Percentiles rank a stretch among this genome's conserved stretches.
phyloP scores from a whole-genome alignment of 2,888 invertebrate genomes.

The Agonum fuliginosum region DNA sequence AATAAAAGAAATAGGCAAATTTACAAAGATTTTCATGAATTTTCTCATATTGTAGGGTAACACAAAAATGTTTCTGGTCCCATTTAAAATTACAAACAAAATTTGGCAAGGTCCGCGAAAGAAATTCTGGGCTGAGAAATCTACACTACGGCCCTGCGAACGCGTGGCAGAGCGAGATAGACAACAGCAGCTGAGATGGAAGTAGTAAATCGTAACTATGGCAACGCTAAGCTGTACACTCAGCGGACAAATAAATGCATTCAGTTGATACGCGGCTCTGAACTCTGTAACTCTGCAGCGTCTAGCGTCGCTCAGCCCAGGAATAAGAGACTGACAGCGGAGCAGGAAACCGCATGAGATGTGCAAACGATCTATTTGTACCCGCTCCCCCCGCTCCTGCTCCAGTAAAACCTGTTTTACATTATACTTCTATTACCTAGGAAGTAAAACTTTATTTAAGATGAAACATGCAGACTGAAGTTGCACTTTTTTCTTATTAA shows the following conservation, averaged over 20 bases:
- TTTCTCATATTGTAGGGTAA: too few relatives aligned
- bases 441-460: too few relatives aligned
- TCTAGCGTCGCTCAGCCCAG: background rate
- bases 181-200: constrained; percentile 62
- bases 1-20: too few relatives aligned
- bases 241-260: constrained; percentile 51
- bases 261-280: constrained; percentile 28
- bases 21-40: too few relatives aligned
- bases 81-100: background rate
- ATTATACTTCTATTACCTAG: too few relatives aligned
- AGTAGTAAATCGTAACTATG: constrained; percentile 64
- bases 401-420: too few relatives aligned
- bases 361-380: constrained; percentile 41
- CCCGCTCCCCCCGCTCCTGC: background rate
- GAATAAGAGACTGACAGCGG: constrained; percentile 18
- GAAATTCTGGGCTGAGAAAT: background rate
- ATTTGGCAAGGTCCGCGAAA: background rate
- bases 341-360: constrained; percentile 40
- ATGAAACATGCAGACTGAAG: too few relatives aligned
- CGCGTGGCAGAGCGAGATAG: constrained; percentile 66
- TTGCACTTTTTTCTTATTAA: too few relatives aligned
- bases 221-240: constrained; percentile 64
- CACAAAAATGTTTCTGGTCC: too few relatives aligned
- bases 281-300: constrained; percentile 1
- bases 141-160: constrained; percentile 48